Base-by-base conservation (phyloP, 1,140 invertebrate genomes). In the Oscheius sp. region DNA sequence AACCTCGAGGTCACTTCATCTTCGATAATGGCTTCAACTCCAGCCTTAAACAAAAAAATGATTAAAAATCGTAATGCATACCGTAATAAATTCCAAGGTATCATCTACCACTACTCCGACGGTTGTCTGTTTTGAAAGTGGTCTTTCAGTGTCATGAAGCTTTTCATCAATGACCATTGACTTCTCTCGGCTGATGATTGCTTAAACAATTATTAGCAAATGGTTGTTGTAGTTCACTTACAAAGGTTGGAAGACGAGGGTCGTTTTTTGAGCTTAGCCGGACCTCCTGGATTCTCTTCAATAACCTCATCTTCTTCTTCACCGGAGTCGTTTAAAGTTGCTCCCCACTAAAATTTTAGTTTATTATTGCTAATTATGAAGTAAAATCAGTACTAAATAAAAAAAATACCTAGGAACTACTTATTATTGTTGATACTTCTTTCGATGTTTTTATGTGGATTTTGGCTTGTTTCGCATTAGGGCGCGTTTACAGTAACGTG, bases 11-110 rank as follows among this genome's bases (percentile, higher is more conserved):
- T 84, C 26, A 84, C 82, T 42, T 85, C 81, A 65, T 84, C 82
- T 46, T 84, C 84, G 46, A 84, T 85, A 26, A 84, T 84, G 1
- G 84, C 77, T 68, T 84, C 82, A 13, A 84, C 68, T 18, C 82
- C 82, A 4, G 81, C 79, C 78, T 79, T 34, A 58, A 73, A 35
- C 10, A 67, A 66, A 28, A 7, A 59, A 18, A 0, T 15, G 55
- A 59, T 59, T 59, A 18, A 0, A 15, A 66, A 58, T 65, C 20
- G 23, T 15, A 35, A 23, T 31, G 31, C 49, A 29, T 31, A 76
- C 75, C 75, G 75, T 75, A 55, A 76, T 76, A 28, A 76, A 74
- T 36, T 76, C 75, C 13, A 76, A 35, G 28, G 75, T 76, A 45
- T 76, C 75, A 59, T 76, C 75, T 15, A 76, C 75, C 23, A 76